These are phyloP conservation scores for Globicephala melas DNA, from an alignment of 2,113 vertebrate species.

Conservation along the genomic window DNA sequence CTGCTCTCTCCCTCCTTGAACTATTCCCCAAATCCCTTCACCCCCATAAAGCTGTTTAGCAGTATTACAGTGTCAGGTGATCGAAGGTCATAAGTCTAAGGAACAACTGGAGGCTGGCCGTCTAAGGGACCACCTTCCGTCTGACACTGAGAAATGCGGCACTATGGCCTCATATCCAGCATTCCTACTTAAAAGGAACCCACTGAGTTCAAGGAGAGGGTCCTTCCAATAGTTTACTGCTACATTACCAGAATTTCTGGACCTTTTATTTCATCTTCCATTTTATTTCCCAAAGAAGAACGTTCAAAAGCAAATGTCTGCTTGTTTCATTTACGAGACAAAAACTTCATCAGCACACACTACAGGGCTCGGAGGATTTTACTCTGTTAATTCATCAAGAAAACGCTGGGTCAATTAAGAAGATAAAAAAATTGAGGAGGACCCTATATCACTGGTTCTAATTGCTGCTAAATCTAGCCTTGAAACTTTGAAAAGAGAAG, in stretches of 20 bases:
- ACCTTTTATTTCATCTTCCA: not conserved
- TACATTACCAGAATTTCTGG: not conserved
- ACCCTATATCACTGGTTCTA: not conserved
- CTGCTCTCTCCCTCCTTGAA: slow-evolving; percentile 60
- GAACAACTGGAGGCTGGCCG: not conserved
- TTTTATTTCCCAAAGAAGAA: slow-evolving; percentile 27
- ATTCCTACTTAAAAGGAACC: not conserved
- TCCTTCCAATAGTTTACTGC: not conserved
- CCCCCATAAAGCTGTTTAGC: not conserved
- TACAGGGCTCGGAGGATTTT: not conserved
- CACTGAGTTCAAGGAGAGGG: not conserved
- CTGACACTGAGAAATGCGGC: not conserved
- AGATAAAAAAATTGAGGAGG: not conserved
- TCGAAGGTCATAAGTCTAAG: not conserved
- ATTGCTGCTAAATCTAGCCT: not conserved
- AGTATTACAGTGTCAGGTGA: not conserved
- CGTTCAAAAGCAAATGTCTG: not conserved
- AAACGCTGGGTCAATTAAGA: not conserved
- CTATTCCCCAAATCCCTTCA: slow-evolving; percentile 62
- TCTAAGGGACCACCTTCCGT: not conserved
- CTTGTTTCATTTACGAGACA: not conserved
- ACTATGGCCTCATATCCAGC: not conserved
- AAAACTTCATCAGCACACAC: not conserved
- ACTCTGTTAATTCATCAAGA: not conserved
- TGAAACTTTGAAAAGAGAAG: not conserved